Evolutionary conservation across 2,888 invertebrate species (phyloP), one percentile per base, ranked within the genome.

Genomic region (Eumerus sabulonum): DNA sequence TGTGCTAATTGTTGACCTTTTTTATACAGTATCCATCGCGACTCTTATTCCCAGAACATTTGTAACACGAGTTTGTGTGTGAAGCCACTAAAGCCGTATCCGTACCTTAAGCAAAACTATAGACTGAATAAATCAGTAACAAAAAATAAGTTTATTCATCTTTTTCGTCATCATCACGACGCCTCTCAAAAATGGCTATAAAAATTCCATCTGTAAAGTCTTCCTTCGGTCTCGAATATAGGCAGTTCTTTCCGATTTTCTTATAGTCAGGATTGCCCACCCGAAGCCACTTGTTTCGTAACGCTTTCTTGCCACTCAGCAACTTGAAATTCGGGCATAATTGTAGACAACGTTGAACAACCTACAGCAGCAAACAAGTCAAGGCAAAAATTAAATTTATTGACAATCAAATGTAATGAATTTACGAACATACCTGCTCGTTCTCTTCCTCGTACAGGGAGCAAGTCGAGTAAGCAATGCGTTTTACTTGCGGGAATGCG

Each of bases 401-500:
- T n/a, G 12, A 35, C 11, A n/a, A 11, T 40, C n/a, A 3, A 40
- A 40, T 40, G 40, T 1, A 7, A 27, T 9, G 40, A n/a, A n/a
- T n/a, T 40, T n/a, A 14, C 9, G 17, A 57, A 35, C 48, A 13
- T 35, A 98, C 98, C 83, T 93, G 90, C 89, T 99, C 99, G 86
- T 99, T 99, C 90, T 98, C 98, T 89, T 96, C 94, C 0, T 93
- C 92, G 86, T 95, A 92, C 9, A 97, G 85, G 0, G 99, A 99
- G 86, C 99, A 99, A 0, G 99, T 99, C 42, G 98, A 99, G 88
- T 99, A 99, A 1, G 98, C 95, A 13, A 99, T 93, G 66, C 94
- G 91, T 85, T 95, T 94, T 0, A 93, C 96, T 70, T 92, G 92
- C 0, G 98, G 96, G 87, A 98, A 98, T 0, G 91, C 90, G 12